Evolutionary conservation across 1,140 invertebrate genomes (phyloP).

Genomic region (Aphelenchoides fujianensis): DNA sequence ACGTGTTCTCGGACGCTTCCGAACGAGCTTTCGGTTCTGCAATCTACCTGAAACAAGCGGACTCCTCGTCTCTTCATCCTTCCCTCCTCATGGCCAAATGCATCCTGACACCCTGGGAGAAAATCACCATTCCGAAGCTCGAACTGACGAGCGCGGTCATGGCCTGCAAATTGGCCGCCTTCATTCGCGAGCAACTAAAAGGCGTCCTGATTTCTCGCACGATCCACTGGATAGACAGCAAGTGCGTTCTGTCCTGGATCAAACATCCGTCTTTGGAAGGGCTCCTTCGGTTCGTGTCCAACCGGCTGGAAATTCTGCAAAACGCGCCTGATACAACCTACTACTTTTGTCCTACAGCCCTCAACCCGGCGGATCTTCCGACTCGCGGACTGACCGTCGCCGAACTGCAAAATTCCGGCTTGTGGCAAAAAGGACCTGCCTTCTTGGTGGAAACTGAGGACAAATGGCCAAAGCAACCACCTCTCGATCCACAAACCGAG

Average conservation of each 20-base stretch:
- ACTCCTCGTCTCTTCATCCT: no score
- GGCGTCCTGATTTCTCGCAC: not conserved
- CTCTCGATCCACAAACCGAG: not conserved
- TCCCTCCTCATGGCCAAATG: slow-evolving; percentile 2
- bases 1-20: slow-evolving; percentile 8
- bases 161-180: not conserved
- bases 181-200: not conserved
- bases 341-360: not conserved
- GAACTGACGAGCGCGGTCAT: not conserved
- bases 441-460: not conserved
- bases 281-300: not conserved
- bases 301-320: not conserved
- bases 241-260: not conserved
- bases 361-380: slow-evolving; percentile 2
- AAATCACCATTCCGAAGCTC: not conserved
- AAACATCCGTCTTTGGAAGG: not conserved
- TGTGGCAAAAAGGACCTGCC: not conserved
- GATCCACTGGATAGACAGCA: not conserved
- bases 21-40: not conserved
- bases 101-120: not conserved
- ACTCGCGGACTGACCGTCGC: not conserved
- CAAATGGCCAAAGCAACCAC: slow-evolving; percentile 2
- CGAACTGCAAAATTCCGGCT: not conserved
- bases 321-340: not conserved
- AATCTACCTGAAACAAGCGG: not conserved